A percentile compares a stretch with the other conserved stretches of the same genome.
Conservation (phyloP, 1,140 invertebrate genomes). For the Zophobas atratus region DNA sequence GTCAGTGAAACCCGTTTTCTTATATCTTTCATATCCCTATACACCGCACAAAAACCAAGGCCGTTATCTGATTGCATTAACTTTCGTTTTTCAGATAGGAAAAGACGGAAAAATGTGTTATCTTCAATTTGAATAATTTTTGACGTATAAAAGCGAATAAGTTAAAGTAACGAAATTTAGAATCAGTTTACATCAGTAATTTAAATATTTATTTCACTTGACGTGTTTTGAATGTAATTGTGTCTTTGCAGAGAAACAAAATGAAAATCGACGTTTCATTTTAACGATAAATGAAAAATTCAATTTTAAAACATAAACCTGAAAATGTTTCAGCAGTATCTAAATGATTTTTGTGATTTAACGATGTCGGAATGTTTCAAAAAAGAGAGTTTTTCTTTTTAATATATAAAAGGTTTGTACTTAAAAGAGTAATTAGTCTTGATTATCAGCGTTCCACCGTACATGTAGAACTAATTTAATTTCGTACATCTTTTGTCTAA, state of each 20-base stretch:
- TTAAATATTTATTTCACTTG: background rate
- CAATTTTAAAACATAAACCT: too few species aligned
- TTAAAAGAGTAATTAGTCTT: too few species aligned
- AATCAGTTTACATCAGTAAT: conserved; percentile 23
- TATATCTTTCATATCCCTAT: conserved; percentile 41
- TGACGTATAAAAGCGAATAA: conserved; percentile 25
- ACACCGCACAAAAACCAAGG: conserved; percentile 34
- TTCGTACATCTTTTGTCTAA: too few species aligned
- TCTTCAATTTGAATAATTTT: conserved; percentile 40
- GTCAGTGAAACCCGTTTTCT: conserved; percentile 40
- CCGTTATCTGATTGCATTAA: conserved; percentile 43
- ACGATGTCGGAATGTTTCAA: too few species aligned
- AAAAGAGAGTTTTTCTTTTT: too few species aligned
- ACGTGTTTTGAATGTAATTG: conserved; percentile 11
- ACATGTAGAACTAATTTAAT: too few species aligned
- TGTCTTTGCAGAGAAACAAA: background rate
- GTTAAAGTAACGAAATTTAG: conserved; percentile 25
- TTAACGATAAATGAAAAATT: too few species aligned
- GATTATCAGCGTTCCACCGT: too few species aligned
- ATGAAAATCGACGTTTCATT: background rate
- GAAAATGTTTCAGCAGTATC: too few species aligned
- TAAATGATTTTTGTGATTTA: too few species aligned
- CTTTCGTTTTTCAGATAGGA: conserved; percentile 33
- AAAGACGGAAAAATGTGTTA: conserved; percentile 26
- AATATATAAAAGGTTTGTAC: too few species aligned